Percentiles rank a stretch among this genome's conserved stretches.
phyloP scores from a whole-genome alignment of 2,797 vertebrate genomes.

The Rhinophrynus dorsalis region DNA sequence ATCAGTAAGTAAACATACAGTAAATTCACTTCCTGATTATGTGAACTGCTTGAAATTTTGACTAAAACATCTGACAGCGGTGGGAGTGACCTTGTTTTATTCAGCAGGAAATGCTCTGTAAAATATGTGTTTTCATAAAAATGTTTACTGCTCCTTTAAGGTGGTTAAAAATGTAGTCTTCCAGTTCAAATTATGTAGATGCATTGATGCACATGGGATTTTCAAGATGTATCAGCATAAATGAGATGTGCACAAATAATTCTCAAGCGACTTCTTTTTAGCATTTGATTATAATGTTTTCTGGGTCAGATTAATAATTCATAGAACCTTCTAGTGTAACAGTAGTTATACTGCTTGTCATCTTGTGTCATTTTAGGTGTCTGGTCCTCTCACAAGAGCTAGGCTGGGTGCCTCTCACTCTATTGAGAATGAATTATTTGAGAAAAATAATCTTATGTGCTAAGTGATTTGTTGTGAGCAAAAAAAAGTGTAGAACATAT shows the following conservation, averaged over 20 bases:
- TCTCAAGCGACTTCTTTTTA: conserved; percentile 48
- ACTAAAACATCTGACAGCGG: too few species aligned
- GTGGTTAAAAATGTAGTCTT: too few species aligned
- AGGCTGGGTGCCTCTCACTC: conserved; percentile 12
- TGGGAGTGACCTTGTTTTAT: too few species aligned
- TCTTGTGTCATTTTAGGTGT: conserved; percentile 56
- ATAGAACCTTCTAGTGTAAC: conserved; percentile 57
- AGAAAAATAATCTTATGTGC: conserved; percentile 2
- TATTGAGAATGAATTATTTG: conserved; percentile 4
- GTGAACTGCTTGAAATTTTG: too few species aligned
- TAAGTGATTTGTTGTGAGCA: conserved; percentile 7
- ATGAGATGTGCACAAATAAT: conserved; percentile 54
- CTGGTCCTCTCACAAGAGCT: conserved; percentile 53
- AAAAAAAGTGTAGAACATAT: not conserved
- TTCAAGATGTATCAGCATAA: conserved; percentile 34
- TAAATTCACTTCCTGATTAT: too few species aligned
- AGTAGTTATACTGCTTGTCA: conserved; percentile 56
- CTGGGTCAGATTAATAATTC: conserved; percentile 66
- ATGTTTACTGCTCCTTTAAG: too few species aligned
- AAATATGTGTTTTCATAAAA: too few species aligned
- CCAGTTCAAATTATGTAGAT: not conserved
- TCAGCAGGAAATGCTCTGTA: too few species aligned
- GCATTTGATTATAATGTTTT: conserved; percentile 61
- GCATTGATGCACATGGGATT: not conserved
- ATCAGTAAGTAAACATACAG: too few species aligned